Evolutionary conservation across 1,140 invertebrate species (phyloP).

Genomic region (Platorchestia sp.): DNA sequence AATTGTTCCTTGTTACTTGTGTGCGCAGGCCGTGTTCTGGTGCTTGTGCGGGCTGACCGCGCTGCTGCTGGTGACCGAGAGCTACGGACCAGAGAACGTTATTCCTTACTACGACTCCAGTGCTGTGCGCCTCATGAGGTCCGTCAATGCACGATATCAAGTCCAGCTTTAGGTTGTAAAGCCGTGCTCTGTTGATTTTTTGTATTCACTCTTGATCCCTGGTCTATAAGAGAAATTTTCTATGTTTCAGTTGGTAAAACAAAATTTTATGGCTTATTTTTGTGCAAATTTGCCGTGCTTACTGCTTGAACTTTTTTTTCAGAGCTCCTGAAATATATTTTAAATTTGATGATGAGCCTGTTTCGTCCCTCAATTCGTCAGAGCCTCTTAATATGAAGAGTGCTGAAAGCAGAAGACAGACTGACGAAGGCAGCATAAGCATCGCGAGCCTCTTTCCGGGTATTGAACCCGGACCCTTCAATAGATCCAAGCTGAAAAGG

Average conservation of each 20-base stretch:
- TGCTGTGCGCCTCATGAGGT: neutral
- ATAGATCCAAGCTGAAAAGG: neutral
- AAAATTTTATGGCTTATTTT: neutral
- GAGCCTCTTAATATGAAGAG: neutral
- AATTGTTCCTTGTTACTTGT: neutral
- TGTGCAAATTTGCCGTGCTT: neutral
- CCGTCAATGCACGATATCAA: neutral
- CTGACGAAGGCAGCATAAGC: neutral
- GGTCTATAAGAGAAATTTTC: neutral
- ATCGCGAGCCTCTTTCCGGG: neutral
- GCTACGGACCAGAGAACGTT: slow-evolving; percentile 5
- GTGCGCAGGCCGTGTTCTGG: slow-evolving; percentile 1
- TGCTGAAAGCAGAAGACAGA: neutral
- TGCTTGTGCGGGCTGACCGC: neutral
- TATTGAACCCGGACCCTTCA: neutral
- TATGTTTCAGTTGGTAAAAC: neutral
- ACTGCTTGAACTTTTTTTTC: neutral
- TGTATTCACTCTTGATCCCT: neutral
- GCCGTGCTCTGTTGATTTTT: neutral
- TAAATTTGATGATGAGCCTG: neutral
- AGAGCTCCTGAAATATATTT: slow-evolving; percentile 33
- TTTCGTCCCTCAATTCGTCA: neutral
- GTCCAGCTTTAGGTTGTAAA: too few species aligned
- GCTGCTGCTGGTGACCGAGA: slow-evolving; percentile 3
- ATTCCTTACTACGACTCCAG: neutral